phyloP scores from a whole-genome alignment of 1,140 invertebrate genomes.

The Bilobella aurantiaca region DNA sequence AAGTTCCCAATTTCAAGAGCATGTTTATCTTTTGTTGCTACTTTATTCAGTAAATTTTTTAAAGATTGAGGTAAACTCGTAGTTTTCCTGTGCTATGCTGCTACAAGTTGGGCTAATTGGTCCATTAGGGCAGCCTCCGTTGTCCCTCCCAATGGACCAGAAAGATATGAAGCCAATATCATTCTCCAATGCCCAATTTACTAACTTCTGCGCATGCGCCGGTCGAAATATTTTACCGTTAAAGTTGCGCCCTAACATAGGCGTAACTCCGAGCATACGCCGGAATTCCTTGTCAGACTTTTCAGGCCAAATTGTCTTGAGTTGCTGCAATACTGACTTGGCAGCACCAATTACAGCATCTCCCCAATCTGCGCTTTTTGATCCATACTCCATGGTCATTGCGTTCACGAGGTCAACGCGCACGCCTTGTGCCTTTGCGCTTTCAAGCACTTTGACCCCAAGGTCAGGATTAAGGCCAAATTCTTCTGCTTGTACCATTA shows the following conservation, averaged over 20 bases:
- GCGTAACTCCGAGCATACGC: slow-evolving; percentile 34
- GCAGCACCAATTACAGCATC: slow-evolving; percentile 32
- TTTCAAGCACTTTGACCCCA: slow-evolving; percentile 26
- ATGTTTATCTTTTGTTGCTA: too few relatives aligned
- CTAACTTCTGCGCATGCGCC: slow-evolving; percentile 26
- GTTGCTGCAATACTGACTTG: slow-evolving; percentile 27
- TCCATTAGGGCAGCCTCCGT: slow-evolving; percentile 25
- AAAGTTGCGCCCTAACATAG: slow-evolving; percentile 36
- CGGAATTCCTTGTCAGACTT: slow-evolving; percentile 28
- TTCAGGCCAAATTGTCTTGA: slow-evolving; percentile 34
- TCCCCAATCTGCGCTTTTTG: slow-evolving; percentile 22
- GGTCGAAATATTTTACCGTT: slow-evolving; percentile 34
- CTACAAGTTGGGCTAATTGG: slow-evolving; percentile 23
- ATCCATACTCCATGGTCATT: slow-evolving; percentile 36
- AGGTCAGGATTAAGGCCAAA: slow-evolving; percentile 21
- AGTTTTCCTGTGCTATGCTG: slow-evolving; percentile 19
- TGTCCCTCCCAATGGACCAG: slow-evolving; percentile 35
- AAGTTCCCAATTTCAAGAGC: too few relatives aligned
- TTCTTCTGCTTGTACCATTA: slow-evolving; percentile 27
- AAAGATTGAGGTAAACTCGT: slow-evolving; percentile 32
- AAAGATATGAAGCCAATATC: slow-evolving; percentile 33
- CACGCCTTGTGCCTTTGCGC: slow-evolving; percentile 23
- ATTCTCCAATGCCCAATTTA: slow-evolving; percentile 34
- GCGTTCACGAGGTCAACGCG: slow-evolving; percentile 34
- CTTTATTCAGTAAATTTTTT: slow-evolving; percentile 17